phyloP scores from a whole-genome alignment of 2,113 vertebrate species.

The Campylomormyrus tamandua region DNA sequence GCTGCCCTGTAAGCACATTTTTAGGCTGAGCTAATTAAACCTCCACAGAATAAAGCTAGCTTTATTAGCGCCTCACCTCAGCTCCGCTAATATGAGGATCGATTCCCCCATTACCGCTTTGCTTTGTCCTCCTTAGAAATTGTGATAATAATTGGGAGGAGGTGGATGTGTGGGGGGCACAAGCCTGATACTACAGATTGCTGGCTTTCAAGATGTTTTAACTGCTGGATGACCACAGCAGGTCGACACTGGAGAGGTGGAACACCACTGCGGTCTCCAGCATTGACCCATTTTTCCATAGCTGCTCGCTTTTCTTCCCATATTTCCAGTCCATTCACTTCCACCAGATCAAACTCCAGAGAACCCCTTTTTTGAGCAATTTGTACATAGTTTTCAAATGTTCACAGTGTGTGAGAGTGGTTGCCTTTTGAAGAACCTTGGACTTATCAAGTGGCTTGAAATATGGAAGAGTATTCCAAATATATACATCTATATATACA shows the following conservation, averaged over 20 bases:
- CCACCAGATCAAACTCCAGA: background rate
- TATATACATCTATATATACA: background rate
- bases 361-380: background rate
- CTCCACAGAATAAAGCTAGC: constrained; percentile 55
- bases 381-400: background rate
- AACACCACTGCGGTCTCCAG: background rate
- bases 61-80: constrained; percentile 60
- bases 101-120: constrained; percentile 59
- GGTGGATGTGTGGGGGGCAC: constrained; percentile 35
- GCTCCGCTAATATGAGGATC: constrained; percentile 58
- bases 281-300: background rate
- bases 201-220: background rate
- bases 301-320: background rate
- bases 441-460: background rate
- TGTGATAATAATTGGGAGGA: constrained; percentile 27
- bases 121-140: constrained; percentile 34
- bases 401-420: background rate
- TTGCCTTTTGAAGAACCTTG: background rate
- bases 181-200: background rate
- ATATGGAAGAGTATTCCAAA: background rate
- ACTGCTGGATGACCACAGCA: background rate
- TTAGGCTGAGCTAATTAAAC: constrained; percentile 63
- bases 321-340: background rate
- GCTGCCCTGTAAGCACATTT: constrained; percentile 64
- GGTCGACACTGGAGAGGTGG: background rate